Evolutionary conservation across 2,113 vertebrate genomes (phyloP).

Genomic region (Aleadryas rufinucha): DNA sequence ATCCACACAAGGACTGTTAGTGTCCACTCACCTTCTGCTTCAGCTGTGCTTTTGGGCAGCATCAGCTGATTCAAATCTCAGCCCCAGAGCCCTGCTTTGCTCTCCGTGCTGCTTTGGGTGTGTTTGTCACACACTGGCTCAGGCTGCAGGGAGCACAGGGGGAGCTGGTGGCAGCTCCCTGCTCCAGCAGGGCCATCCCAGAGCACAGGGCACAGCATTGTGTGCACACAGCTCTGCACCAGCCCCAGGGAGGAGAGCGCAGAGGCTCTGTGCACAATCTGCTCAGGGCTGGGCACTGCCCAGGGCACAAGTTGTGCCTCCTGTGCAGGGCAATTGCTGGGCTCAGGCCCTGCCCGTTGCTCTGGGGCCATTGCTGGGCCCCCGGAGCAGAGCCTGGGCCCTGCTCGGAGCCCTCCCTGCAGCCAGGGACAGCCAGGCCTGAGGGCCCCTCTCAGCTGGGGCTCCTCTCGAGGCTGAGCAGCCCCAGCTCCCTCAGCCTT

Average conservation of each 20-base stretch:
- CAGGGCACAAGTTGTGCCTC: no score
- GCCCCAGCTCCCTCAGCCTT: neutral
- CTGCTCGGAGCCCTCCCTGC: neutral
- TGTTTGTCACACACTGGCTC: rapidly evolving
- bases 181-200: neutral
- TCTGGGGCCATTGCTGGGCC: neutral
- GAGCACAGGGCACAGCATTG: neutral
- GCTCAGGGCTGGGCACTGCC: no score
- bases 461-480: neutral
- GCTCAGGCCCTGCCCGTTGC: neutral
- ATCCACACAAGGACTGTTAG: no score
- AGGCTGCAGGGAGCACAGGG: neutral
- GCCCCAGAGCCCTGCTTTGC: neutral
- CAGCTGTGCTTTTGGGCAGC: neutral
- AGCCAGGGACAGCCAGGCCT: neutral
- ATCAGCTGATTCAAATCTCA: neutral
- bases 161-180: neutral
- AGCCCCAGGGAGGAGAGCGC: no score
- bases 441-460: neutral
- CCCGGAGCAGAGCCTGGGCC: neutral
- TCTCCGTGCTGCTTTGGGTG: neutral
- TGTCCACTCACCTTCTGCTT: rapidly evolving
- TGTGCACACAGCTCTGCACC: neutral
- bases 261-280: no score
- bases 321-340: no score